Evolutionary conservation across 2,888 invertebrate species (phyloP).

Genomic region (Drosophila anomalata): DNA sequence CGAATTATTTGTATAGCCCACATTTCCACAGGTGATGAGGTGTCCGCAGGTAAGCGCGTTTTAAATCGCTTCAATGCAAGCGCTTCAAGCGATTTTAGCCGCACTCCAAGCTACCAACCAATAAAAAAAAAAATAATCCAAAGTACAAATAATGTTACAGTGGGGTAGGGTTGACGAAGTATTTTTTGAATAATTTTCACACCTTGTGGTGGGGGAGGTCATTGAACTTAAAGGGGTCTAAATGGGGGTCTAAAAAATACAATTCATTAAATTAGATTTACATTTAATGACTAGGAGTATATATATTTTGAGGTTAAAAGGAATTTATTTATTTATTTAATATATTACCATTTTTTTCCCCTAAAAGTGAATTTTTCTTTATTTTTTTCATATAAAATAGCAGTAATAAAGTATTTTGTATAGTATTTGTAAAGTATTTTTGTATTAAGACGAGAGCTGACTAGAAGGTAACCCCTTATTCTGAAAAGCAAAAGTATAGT

Average conservation of each 20-base stretch:
- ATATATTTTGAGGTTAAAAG: too few relatives aligned
- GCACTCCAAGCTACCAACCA: constrained; percentile 22
- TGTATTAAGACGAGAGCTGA: too few relatives aligned
- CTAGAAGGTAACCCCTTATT: too few relatives aligned
- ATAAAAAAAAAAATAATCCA: constrained; percentile 1
- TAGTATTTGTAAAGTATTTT: too few relatives aligned
- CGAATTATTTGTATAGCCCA: constrained; percentile 21
- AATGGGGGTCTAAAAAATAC: not conserved
- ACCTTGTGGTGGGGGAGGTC: not conserved
- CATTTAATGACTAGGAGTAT: too few relatives aligned
- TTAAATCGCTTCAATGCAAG: constrained; percentile 24
- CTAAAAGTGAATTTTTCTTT: too few relatives aligned
- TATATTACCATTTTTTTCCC: too few relatives aligned
- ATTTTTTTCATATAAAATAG: too few relatives aligned
- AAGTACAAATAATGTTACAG: constrained; percentile 15
- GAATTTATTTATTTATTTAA: too few relatives aligned
- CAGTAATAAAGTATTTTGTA: too few relatives aligned
- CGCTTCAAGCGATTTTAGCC: constrained; percentile 26
- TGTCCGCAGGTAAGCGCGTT: constrained; percentile 9
- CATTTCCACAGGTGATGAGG: not conserved
- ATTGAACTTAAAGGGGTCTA: not conserved
- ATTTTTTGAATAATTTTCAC: not conserved
- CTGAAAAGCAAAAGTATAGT: too few relatives aligned
- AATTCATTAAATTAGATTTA: too few relatives aligned
- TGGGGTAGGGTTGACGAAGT: constrained; percentile 10